Evolutionary conservation across 2,113 vertebrate species (phyloP).

Genomic region (Vireo altiloquus): DNA sequence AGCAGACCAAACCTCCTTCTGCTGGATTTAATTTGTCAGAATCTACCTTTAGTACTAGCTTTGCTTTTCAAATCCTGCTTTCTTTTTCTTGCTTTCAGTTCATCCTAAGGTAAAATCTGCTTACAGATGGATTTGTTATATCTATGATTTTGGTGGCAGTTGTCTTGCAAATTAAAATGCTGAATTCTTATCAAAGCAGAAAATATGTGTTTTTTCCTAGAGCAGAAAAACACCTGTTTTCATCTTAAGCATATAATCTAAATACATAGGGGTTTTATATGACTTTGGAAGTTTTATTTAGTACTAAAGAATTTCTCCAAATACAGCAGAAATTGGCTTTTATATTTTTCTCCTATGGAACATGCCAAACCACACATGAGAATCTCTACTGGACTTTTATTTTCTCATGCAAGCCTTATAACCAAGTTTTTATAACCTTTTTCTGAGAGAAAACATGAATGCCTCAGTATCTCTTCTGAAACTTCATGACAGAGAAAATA

Average conservation of each 20-base stretch:
- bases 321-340: not conserved
- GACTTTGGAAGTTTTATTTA: not conserved
- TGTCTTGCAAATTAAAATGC: not conserved
- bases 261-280: not conserved
- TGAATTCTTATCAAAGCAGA: not conserved
- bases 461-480: not conserved
- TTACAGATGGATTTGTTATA: not conserved
- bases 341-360: not conserved
- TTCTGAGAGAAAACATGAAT: not conserved
- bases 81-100: not conserved
- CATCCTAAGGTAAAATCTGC: not conserved
- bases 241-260: not conserved
- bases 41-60: not conserved
- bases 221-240: not conserved
- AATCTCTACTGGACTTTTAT: not conserved
- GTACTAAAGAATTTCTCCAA: not conserved
- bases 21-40: not conserved
- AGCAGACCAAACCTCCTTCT: not conserved
- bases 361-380: not conserved
- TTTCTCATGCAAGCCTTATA: not conserved
- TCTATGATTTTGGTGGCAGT: not conserved
- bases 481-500: not conserved
- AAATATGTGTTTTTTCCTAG: not conserved
- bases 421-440: not conserved
- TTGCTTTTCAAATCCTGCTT: not conserved